Base-by-base conservation (phyloP, 2,113 vertebrate genomes). In the Pungitius pungitius region DNA sequence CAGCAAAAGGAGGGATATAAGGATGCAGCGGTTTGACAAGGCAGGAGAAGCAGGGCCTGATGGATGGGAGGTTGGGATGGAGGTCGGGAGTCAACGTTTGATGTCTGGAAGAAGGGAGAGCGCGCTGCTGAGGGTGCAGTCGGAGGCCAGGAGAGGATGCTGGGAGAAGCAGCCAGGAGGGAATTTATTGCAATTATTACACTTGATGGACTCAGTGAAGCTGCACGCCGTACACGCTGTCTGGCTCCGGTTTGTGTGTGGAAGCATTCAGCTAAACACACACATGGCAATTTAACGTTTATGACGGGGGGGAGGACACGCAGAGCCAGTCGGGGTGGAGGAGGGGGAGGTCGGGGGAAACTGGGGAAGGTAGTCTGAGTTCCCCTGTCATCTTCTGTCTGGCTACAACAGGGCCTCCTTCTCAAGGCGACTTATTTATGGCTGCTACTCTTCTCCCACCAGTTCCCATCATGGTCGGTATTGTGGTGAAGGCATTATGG, bases 141-240 rank as follows among this genome's bases (percentile, higher is more conserved):
- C 51, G 68, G 57, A 80, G 85, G 57, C 77, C 81, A 49, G 77
- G 68, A 80, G 84, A 81, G 72, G 71, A 78, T 82, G 82, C 82
- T 85, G 85, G 86, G 85, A 81, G 83, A 90, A 87, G 86, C 87
- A 90, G 86, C 87, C 82, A 80, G 79, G 86, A 87, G 84, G 81
- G 85, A 85, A 89, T 90, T 88, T 89, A 91, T 84, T 84, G 83
- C 89, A 87, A 91, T 92, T 90, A 92, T 93, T 91, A 88, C 81
- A 88, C 74, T 91, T 87, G 89, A 90, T 91, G 85, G 91, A 92
- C 85, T 90, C 90, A 88, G 52, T 87, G 88, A 89, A 85, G 88
- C 85, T 85, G 85, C 88, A 88, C 83, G 87, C 75, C 76, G 86
- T 85, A 83, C 77, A 86, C 85, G 84, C 83, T 84, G 84, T 87